Base-by-base conservation (phyloP, 2,113 vertebrate genomes). In the Oncorhynchus keta region DNA sequence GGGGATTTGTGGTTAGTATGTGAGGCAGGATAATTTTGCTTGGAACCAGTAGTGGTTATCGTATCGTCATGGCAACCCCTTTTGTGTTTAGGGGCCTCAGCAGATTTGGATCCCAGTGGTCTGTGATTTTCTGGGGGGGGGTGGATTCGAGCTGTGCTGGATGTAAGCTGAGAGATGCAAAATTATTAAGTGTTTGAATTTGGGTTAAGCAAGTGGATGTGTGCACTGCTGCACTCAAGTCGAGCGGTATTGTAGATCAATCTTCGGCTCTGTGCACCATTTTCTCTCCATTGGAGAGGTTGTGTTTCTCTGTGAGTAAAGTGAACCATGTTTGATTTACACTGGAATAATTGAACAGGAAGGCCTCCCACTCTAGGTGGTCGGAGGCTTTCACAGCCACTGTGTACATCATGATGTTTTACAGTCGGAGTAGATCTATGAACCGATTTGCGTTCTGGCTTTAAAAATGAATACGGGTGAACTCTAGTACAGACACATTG, bases 111-210 rank as follows among this genome's bases (percentile, higher is more conserved):
- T 86, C 80, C 86, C 79, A 82, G 76, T 73, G 2, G 72, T 3
- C 81, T 85, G 87, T 88, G 32, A 35, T 90, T 64, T n/a, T 70
- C 49, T 78, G 85, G 86, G 88, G 88, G 82, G 87, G 88, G 90
- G 88, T 79, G 82, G 82, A 79, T 81, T 89, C 83, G 68, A 78
- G 76, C 45, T n/a, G 80, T 4, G 48, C 79, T 84, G 85, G 68
- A 80, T 64, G 81, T 72, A 76, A 81, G 79, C 74, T 48, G 70
- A 89, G 88, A 87, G 89, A 81, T 71, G 55, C 88, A 80, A 82
- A 81, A 82, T 76, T 81, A 88, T 89, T 76, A 83, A 76, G 85
- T 84, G 70, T 85, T 87, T 68, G 79, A 89, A 80, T 81, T 83
- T 75, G 73, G 18, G 67, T 75, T 81, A 81, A 81, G 76, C 62